These are phyloP conservation scores for Drosophila pruinosa DNA, from an alignment of 1,140 invertebrate genomes.

Conservation along the genomic window DNA sequence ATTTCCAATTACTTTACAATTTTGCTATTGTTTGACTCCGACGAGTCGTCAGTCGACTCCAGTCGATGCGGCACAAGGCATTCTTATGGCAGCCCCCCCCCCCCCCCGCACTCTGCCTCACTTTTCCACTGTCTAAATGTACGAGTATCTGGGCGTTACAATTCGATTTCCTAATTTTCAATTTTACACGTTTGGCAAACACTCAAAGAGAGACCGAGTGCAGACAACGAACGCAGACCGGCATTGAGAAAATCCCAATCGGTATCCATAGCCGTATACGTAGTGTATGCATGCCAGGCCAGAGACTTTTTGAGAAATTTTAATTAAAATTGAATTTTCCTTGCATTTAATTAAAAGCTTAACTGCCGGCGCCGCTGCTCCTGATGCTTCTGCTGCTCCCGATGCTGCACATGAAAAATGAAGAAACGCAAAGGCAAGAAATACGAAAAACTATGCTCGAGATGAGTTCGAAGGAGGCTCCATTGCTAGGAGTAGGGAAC, in stretches of 20 bases:
- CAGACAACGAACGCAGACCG: conserved; percentile 26
- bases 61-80: background rate
- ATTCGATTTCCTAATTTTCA: conserved; percentile 81
- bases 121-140: too few relatives aligned
- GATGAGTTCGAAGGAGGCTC: conserved; percentile 24
- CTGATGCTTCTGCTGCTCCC: conserved; percentile 5
- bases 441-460: conserved; percentile 61
- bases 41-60: background rate
- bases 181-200: conserved; percentile 81
- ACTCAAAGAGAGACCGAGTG: conserved; percentile 28
- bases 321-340: conserved; percentile 80
- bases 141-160: conserved; percentile 44
- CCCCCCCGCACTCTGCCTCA: background rate
- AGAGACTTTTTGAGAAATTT: conserved; percentile 74
- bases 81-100: background rate
- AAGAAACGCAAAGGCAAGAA: conserved; percentile 51
- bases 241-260: conserved; percentile 40
- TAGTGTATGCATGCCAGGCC: conserved; percentile 56
- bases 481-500: background rate
- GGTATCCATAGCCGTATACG: conserved; percentile 23
- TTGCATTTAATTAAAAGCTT: conserved; percentile 81
- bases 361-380: conserved; percentile 45
- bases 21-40: conserved; percentile 59
- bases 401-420: conserved; percentile 56
- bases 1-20: conserved; percentile 80